These are phyloP conservation scores for Eupsilia transversa DNA, from an alignment of 2,888 invertebrate species.

Conservation along the genomic window DNA sequence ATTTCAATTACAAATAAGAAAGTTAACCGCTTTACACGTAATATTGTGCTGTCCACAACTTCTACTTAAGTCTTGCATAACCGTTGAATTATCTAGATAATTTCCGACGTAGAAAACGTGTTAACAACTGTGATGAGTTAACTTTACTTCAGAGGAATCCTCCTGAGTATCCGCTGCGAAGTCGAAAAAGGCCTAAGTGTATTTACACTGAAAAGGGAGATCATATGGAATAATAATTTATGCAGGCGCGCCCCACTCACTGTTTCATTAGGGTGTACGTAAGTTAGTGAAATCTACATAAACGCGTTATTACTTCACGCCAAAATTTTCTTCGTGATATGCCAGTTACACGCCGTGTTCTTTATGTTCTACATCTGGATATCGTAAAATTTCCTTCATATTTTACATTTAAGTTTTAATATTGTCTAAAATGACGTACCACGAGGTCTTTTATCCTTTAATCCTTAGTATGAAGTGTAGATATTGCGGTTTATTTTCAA, in stretches of 20 bases:
- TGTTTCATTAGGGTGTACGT: conserved; percentile 81
- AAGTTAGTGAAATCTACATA: conserved; percentile 86
- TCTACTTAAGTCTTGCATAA: conserved; percentile 2
- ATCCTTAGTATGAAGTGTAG: background rate
- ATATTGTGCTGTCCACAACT: conserved; percentile 4
- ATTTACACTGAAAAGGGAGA: conserved; percentile 70
- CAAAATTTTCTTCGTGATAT: conserved; percentile 75
- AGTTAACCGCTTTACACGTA: background rate
- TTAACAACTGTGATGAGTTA: conserved; percentile 74
- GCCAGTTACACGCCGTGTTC: conserved; percentile 58
- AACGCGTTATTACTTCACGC: conserved; percentile 80
- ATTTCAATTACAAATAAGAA: background rate
- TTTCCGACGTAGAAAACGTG: conserved; percentile 60
- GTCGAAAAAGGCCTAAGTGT: conserved; percentile 74
- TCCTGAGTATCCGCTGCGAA: conserved; percentile 62
- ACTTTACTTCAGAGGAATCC: conserved; percentile 76
- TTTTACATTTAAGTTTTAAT: conserved; percentile 52
- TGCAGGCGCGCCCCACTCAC: conserved; percentile 78
- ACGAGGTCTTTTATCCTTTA: conserved; percentile 22
- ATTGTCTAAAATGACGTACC: conserved; percentile 27
- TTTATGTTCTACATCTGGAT: conserved; percentile 65
- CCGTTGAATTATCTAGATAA: conserved; percentile 46
- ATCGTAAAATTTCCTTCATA: conserved; percentile 70
- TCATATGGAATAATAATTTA: conserved; percentile 82
- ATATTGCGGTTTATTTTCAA: background rate